Base-by-base conservation (phyloP, 92 coral and sea anemone genomes). In the Bergia sp. region DNA sequence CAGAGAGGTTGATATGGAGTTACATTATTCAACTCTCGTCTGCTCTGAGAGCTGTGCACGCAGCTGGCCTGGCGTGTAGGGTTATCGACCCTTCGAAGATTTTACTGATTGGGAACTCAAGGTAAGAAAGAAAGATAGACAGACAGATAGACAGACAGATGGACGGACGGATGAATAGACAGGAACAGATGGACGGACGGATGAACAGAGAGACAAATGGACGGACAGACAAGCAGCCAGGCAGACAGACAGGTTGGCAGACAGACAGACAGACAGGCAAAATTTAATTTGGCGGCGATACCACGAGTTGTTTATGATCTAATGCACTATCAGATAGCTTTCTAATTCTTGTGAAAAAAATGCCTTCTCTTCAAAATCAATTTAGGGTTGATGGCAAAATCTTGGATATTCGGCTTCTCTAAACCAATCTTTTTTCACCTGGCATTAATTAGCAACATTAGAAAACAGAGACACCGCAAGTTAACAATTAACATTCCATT, bases 21-120 rank as follows among this genome's bases (percentile, higher is more conserved):
- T 97, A 97, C 76, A 94, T 97, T 37, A 97, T 97, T 42, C 99
- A 97, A 87, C 91, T 97, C 37, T 97, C 99, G 12, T 97, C 99
- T 5, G 99, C 98, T 6, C 81, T 97, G 61, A 95, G 99, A 77
- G 92, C 95, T 49, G 95, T 97, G 39, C 99, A 97, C 66, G 92
- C 98, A 10, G 92, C 96, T 83, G 96, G 95, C n/a, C 67, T 97
- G 73, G 98, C 99, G 3, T 97, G 99, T 64, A 92, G 99, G 58
- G 98, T 97, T 49, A 97, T 97, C n/a, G 98, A 97, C 53, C 98
- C 99, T 8, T 97, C 99, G 71, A 97, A 97, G 92, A 96, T 97
- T 86, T 92, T 97, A 64, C 88, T 96, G 85, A 96, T 97, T 45
- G 98, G 98, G 13, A 97, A 96, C 80, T 97, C 98, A 76, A 94